Base-by-base conservation (phyloP, 2,113 vertebrate species). In the Silurus meridionalis region DNA sequence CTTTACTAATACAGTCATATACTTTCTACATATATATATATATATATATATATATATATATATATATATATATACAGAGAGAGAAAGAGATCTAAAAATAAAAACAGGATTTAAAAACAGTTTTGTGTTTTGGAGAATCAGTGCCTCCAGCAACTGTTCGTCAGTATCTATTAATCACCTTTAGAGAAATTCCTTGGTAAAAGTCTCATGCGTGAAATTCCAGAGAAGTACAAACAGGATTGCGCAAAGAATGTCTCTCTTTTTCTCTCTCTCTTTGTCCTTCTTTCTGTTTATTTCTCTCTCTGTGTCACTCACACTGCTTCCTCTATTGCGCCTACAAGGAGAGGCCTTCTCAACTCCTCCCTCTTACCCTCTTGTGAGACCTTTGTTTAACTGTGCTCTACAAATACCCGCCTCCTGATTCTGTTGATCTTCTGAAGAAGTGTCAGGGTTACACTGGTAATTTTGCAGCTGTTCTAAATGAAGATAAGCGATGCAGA, bases 131-230 rank as follows among this genome's bases (percentile, higher is more conserved):
- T 57, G 13, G 2, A 8, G 66, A 15, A 69, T 69, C 28, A 15
- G 23, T 78, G 77, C 77, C 25, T 58, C 7, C 25, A 85, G 9
- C 37, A 61, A 60, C 10, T 80, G 63, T 80, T 80, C 52, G 28
- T 57, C 37, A 50, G 69, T 82, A 86, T 75, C 80, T 82, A 19
- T 48, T 57, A 77, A 83, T 50, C 0, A 4, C 8, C 52, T 92
- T 82, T 6, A 37, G 19, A 83, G 91, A 92, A 94, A 90, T 94
- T 94, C 91, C 85, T 74, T 90, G 84, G 91, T 91, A 94, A 50
- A 37, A 15, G 9, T 64, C 82, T 89, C 88, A 89, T 52, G 86
- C 89, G 67, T 77, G 13, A 83, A 90, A 89, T 94, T 95, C 93
- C 79, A 88, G 19, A 92, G 91, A 94, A 93, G 6, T 46, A 23